These are phyloP conservation scores for Micropoecilia bifurca DNA, from an alignment of 2,797 vertebrate genomes.

Conservation along the genomic window DNA sequence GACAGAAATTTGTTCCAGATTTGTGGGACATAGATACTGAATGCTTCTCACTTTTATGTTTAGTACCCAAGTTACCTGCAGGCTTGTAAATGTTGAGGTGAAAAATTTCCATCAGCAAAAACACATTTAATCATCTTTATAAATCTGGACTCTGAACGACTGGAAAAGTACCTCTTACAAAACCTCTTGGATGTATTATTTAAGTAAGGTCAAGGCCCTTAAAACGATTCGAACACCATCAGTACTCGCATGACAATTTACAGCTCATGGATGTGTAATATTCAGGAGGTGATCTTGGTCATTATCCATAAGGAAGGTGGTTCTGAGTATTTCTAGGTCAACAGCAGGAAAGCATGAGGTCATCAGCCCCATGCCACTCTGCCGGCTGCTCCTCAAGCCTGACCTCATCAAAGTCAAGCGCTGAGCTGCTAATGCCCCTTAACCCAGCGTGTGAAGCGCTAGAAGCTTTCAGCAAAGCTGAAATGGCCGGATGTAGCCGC, in stretches of 20 bases:
- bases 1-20: no score
- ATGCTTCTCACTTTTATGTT: constrained; percentile 31
- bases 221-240: neutral
- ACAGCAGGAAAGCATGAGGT: constrained; percentile 63
- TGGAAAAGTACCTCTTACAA: constrained; percentile 8
- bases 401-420: constrained; percentile 80
- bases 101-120: constrained; percentile 48
- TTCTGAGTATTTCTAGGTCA: constrained; percentile 68
- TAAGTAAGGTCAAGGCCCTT: neutral
- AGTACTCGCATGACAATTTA: constrained; percentile 10
- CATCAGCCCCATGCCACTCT: constrained; percentile 62
- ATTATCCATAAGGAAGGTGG: constrained; percentile 43
- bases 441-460: constrained; percentile 49
- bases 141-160: neutral
- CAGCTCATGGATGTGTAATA: constrained; percentile 31
- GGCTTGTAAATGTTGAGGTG: constrained; percentile 50
- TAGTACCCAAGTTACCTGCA: constrained; percentile 16
- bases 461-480: constrained; percentile 40
- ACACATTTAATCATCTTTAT: constrained; percentile 57
- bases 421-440: constrained; percentile 60
- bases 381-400: constrained; percentile 69
- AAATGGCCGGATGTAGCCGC: constrained; percentile 39
- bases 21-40: no score
- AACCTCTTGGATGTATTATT: constrained; percentile 2
- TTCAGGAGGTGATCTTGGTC: constrained; percentile 45